Evolutionary conservation across 35 echinoderm and acorn worm genomes (phyloP).

Genomic region (Nesometra sesokonis): DNA sequence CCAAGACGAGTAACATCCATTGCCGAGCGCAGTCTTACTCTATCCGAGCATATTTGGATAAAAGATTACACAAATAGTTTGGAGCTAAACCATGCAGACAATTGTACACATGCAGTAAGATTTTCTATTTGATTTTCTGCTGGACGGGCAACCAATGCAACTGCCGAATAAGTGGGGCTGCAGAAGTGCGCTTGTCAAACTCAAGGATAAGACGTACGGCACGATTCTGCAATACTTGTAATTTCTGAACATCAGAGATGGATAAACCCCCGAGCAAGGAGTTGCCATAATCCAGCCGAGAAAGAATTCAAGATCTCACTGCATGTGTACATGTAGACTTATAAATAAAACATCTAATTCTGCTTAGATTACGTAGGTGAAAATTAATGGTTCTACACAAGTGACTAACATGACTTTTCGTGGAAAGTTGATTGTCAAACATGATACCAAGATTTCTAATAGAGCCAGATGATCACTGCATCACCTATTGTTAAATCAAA

Average conservation of each 20-base stretch:
- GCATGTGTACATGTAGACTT: slow-evolving; percentile 14
- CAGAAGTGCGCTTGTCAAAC: neutral
- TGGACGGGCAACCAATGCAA: slow-evolving; percentile 43
- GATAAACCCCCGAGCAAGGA: slow-evolving; percentile 11
- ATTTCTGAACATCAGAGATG: neutral
- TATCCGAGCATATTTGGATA: neutral
- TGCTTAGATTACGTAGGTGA: slow-evolving; percentile 22
- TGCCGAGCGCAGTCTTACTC: neutral
- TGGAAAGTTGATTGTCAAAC: neutral
- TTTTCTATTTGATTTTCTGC: neutral
- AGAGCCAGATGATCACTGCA: neutral
- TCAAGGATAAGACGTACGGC: slow-evolving; percentile 40
- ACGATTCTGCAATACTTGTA: slow-evolving; percentile 39
- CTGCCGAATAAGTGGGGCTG: slow-evolving; percentile 20
- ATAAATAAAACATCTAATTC: slow-evolving; percentile 1
- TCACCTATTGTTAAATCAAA: slow-evolving; percentile 3
- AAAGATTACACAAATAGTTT: neutral
- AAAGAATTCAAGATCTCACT: slow-evolving; percentile 23
- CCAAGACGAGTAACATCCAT: neutral
- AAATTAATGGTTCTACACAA: slow-evolving; percentile 22
- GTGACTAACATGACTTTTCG: neutral
- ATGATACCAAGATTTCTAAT: slow-evolving; percentile 4
- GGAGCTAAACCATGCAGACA: neutral
- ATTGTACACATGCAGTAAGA: slow-evolving; percentile 38
- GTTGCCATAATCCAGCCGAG: slow-evolving; percentile 19